Evolutionary conservation across 2,888 invertebrate genomes (phyloP).

Genomic region (Hedychridium roseum): DNA sequence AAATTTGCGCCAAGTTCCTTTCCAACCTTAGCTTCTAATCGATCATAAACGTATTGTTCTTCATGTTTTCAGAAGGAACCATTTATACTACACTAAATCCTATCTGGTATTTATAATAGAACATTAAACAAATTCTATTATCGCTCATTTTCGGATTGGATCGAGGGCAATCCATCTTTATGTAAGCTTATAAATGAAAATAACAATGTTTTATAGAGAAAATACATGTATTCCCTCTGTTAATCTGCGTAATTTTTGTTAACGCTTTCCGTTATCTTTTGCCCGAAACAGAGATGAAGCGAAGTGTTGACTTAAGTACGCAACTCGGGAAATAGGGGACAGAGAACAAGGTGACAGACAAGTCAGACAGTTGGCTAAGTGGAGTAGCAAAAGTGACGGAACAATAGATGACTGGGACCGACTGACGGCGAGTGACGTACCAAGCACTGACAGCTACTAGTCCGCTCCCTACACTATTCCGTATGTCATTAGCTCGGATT

Average conservation of each 20-base stretch:
- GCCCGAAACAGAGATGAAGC: background rate
- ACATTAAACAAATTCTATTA: too few relatives aligned
- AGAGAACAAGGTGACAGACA: slow-evolving; percentile 33
- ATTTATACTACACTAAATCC: too few relatives aligned
- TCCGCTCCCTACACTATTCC: slow-evolving; percentile 23
- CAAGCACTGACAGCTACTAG: slow-evolving; percentile 46
- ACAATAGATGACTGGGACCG: slow-evolving; percentile 41
- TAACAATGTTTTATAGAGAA: too few relatives aligned
- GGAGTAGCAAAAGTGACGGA: slow-evolving; percentile 41
- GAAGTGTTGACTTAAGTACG: background rate
- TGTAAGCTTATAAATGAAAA: too few relatives aligned
- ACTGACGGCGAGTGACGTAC: slow-evolving; percentile 45
- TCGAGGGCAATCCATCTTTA: too few relatives aligned
- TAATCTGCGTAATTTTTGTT: background rate
- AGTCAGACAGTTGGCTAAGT: slow-evolving; percentile 42
- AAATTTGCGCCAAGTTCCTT: too few relatives aligned
- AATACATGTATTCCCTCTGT: too few relatives aligned
- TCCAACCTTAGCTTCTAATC: too few relatives aligned
- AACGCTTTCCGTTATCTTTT: background rate
- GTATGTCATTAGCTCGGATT: slow-evolving; percentile 47
- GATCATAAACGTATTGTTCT: too few relatives aligned
- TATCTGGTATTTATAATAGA: too few relatives aligned
- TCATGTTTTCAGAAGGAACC: too few relatives aligned
- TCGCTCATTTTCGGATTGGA: too few relatives aligned
- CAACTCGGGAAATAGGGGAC: slow-evolving; percentile 19